Percentiles rank a stretch among this genome's conserved stretches.
Evolutionary conservation across 1,140 invertebrate species (phyloP).

Genomic region (Brachionus asplanchnoidis): DNA sequence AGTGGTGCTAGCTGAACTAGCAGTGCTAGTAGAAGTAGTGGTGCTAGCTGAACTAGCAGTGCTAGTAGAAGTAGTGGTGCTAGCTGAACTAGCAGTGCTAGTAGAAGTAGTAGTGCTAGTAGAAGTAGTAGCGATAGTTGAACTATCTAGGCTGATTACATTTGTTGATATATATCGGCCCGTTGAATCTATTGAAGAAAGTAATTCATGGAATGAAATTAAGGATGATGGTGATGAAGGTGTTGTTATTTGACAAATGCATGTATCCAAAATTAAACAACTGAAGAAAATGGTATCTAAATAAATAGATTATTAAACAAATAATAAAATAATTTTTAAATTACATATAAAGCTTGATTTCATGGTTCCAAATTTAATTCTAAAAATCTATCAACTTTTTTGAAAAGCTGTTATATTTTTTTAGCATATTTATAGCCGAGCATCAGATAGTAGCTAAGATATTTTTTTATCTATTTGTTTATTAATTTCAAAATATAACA

Average conservation of each 20-base stretch:
- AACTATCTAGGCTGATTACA: too few relatives aligned
- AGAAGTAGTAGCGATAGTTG: not conserved
- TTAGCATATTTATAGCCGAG: not conserved
- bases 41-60: not conserved
- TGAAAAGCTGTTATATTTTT: not conserved
- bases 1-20: not conserved
- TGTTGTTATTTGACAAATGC: not conserved
- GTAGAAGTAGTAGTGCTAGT: not conserved
- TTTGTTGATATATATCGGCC: too few relatives aligned
- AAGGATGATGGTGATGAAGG: too few relatives aligned
- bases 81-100: not conserved
- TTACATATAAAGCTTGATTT: not conserved
- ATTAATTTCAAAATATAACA: not conserved
- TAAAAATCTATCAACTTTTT: not conserved
- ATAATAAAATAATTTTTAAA: not conserved
- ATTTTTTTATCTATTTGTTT: not conserved
- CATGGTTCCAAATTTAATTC: not conserved
- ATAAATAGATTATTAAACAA: not conserved
- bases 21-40: not conserved
- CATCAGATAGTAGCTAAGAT: not conserved
- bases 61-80: not conserved
- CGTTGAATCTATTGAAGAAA: too few relatives aligned
- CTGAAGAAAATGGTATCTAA: not conserved
- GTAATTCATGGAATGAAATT: too few relatives aligned
- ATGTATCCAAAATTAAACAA: not conserved